These are phyloP conservation scores for Eupithecia abbreviata DNA, from an alignment of 2,888 invertebrate species.

Conservation along the genomic window DNA sequence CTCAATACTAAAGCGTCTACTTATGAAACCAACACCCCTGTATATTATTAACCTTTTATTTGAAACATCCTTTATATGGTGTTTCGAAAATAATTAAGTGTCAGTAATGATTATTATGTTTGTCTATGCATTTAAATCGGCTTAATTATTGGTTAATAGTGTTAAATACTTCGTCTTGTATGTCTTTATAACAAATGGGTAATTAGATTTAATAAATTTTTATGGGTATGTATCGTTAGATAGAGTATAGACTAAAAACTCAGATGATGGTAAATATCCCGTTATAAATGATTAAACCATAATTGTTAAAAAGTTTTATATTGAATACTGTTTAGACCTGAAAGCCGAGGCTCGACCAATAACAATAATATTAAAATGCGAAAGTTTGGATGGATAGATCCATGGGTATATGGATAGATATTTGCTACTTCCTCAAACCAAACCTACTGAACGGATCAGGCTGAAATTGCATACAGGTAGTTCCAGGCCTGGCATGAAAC, in stretches of 20 bases:
- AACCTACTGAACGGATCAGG: too few relatives aligned
- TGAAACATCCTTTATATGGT: conserved; percentile 6
- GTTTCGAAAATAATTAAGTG: neutral
- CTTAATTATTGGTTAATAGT: conserved; percentile 13
- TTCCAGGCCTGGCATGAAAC: too few relatives aligned
- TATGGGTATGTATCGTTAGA: too few relatives aligned
- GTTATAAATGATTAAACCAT: too few relatives aligned
- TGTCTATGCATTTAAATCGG: conserved; percentile 37
- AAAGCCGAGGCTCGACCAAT: neutral
- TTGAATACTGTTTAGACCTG: neutral
- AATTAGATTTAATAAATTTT: neutral
- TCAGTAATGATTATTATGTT: conserved; percentile 21
- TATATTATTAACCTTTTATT: conserved; percentile 11
- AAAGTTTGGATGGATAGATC: too few relatives aligned
- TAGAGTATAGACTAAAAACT: too few relatives aligned
- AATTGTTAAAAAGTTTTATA: too few relatives aligned
- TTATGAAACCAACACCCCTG: conserved; percentile 14
- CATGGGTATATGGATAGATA: too few relatives aligned
- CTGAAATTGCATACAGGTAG: too few relatives aligned
- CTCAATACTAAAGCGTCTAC: neutral
- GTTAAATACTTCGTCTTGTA: neutral
- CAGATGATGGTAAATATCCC: too few relatives aligned
- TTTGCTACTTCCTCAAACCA: too few relatives aligned
- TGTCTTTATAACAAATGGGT: neutral
- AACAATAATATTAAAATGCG: too few relatives aligned